Evolutionary conservation across 2,113 vertebrate genomes (phyloP).

Genomic region (Lipophrys pholis): DNA sequence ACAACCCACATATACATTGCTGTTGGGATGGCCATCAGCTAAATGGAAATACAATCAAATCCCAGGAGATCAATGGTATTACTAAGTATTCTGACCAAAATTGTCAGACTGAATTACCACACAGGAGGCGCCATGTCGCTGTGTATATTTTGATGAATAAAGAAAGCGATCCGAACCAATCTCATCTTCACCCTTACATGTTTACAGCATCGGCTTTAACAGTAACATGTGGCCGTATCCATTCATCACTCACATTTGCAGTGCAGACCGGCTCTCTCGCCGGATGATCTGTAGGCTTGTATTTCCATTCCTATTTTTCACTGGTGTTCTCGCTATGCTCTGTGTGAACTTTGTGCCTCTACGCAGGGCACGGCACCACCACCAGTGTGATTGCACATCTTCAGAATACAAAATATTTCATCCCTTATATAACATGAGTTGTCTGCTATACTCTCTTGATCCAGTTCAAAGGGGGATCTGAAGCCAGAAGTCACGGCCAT

Average conservation of each 20-base stretch:
- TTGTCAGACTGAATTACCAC: conserved; percentile 52
- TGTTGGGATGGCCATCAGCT: conserved; percentile 47
- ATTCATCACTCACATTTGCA: conserved; percentile 40
- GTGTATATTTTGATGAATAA: conserved; percentile 25
- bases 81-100: conserved; percentile 52
- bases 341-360: conserved; percentile 41
- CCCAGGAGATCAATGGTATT: conserved; percentile 47
- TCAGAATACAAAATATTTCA: conserved; percentile 62
- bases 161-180: conserved; percentile 23
- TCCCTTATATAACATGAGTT: conserved; percentile 34
- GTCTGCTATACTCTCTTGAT: conserved; percentile 5
- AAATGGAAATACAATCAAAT: conserved; percentile 61
- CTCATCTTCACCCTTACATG: conserved; percentile 17
- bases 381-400: conserved; percentile 26
- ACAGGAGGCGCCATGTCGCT: conserved; percentile 25
- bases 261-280: conserved; percentile 22
- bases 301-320: conserved; percentile 40
- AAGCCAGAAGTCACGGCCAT: conserved; percentile 46
- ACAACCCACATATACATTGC: conserved; percentile 19
- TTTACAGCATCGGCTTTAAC: not conserved
- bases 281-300: conserved; percentile 26
- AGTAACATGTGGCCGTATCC: not conserved
- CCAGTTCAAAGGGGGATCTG: conserved; percentile 36
- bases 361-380: conserved; percentile 28
- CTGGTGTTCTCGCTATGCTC: conserved; percentile 27